Percentiles rank a stretch among this genome's conserved stretches.
phyloP scores from a whole-genome alignment of 1,140 invertebrate species.

The Drosophila littoralis region DNA sequence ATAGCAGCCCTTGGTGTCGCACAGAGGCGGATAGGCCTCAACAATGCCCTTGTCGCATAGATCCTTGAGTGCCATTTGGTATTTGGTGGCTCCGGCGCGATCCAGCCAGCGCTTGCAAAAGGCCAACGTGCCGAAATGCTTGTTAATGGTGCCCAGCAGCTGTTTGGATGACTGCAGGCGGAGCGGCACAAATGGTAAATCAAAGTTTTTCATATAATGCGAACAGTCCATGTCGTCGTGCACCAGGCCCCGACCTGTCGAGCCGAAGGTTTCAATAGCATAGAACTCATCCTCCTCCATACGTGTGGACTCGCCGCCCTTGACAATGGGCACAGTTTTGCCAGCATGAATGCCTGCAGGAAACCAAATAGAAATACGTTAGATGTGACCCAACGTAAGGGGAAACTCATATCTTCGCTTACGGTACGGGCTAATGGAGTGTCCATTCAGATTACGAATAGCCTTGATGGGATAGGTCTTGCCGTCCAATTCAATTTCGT shows the following conservation, averaged over 20 bases:
- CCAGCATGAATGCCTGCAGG: constrained; percentile 97
- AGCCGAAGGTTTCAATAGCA: constrained; percentile 99
- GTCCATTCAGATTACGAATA: constrained; percentile 99
- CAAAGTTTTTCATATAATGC: constrained; percentile 99
- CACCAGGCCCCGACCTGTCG: constrained; percentile 97
- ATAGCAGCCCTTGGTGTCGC: constrained; percentile 98
- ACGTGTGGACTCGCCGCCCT: constrained; percentile 97
- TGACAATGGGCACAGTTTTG: constrained; percentile 99
- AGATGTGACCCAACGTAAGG: neutral
- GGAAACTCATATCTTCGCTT: constrained; percentile 64
- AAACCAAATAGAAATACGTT: neutral
- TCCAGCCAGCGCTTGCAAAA: constrained; percentile 99
- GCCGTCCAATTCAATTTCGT: constrained; percentile 99
- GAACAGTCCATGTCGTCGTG: constrained; percentile 99
- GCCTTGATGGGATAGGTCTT: constrained; percentile 98
- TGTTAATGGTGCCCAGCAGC: constrained; percentile 97
- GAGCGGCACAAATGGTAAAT: constrained; percentile 95
- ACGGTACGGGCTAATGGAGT: constrained; percentile 98
- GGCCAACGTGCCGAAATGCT: constrained; percentile 98
- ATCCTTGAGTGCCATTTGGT: constrained; percentile 99
- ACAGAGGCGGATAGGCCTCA: constrained; percentile 98
- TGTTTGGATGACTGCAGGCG: constrained; percentile 96
- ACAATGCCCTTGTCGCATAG: constrained; percentile 98
- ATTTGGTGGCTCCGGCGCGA: constrained; percentile 97
- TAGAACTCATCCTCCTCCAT: constrained; percentile 99